Conservation (phyloP, 2,113 vertebrate species). For the Nycticebus coucang region DNA sequence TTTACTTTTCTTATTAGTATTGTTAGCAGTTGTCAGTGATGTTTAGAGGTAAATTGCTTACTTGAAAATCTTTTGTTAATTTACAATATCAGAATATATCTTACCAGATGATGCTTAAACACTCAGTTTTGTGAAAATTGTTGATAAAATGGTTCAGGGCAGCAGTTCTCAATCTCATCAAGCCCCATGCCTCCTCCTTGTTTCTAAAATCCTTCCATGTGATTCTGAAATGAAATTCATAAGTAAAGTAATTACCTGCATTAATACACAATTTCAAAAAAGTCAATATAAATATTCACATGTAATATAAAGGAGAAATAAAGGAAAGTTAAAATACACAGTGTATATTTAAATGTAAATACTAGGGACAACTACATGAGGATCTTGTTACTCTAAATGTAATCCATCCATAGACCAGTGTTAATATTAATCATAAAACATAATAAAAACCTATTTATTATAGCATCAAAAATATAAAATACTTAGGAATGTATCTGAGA, state of each 20-base stretch:
- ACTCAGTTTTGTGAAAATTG: neutral
- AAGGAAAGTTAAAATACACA: constrained; percentile 15
- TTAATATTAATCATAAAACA: neutral
- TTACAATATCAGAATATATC: neutral
- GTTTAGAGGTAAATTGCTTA: neutral
- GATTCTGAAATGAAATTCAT: constrained; percentile 1
- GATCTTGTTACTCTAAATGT: neutral
- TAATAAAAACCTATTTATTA: neutral
- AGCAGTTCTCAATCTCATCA: constrained; percentile 1
- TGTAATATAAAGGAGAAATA: constrained; percentile 9
- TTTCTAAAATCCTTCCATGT: neutral
- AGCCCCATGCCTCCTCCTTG: neutral
- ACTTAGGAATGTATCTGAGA: neutral
- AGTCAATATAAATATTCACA: neutral
- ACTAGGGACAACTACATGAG: neutral
- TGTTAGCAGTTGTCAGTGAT: neutral
- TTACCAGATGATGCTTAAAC: neutral
- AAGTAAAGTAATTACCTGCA: neutral
- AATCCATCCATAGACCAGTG: neutral
- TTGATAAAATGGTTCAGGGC: neutral
- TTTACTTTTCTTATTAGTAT: neutral
- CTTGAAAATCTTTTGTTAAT: neutral
- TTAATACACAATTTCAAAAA: neutral
- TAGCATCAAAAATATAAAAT: neutral
- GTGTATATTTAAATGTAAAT: constrained; percentile 16